phyloP scores from a whole-genome alignment of 2,888 invertebrate genomes.

The Uropetala carovei region DNA sequence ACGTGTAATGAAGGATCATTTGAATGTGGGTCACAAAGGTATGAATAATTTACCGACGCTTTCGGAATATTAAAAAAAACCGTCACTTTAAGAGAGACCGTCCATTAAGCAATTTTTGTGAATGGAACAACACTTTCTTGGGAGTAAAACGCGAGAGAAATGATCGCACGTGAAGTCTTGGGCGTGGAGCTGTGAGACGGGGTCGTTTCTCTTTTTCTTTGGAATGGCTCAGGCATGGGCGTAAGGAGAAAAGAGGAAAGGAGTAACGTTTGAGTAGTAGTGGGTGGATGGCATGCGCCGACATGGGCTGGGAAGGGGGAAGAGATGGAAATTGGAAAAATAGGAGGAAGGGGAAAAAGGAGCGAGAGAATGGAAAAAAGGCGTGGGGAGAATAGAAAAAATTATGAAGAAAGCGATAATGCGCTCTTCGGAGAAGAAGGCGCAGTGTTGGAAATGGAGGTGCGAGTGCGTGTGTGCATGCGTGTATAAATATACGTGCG shows the following conservation, averaged over 20 bases:
- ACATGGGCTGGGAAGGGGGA: not conserved
- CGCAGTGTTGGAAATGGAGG: not conserved
- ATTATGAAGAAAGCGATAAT: conserved; percentile 60
- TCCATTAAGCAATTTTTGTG: not conserved
- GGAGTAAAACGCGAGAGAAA: not conserved
- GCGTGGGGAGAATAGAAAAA: conserved; percentile 37
- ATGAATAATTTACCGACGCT: too few relatives aligned
- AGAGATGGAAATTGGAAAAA: not conserved
- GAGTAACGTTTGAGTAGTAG: not conserved
- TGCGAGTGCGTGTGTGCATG: not conserved
- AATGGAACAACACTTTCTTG: not conserved
- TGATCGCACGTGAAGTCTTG: not conserved
- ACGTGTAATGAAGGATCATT: too few relatives aligned
- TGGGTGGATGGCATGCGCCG: conserved; percentile 24
- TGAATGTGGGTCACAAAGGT: too few relatives aligned
- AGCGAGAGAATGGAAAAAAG: not conserved
- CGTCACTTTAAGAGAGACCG: not conserved
- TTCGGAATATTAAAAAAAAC: too few relatives aligned
- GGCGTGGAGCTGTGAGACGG: not conserved
- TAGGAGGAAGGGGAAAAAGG: not conserved
- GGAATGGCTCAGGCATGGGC: not conserved
- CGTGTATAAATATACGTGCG: conserved; percentile 17
- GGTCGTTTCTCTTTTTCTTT: not conserved
- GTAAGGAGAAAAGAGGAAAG: not conserved
- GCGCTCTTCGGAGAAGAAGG: conserved; percentile 34